Conservation (phyloP, 2,888 invertebrate genomes). For the Yponomeuta malinellus region DNA sequence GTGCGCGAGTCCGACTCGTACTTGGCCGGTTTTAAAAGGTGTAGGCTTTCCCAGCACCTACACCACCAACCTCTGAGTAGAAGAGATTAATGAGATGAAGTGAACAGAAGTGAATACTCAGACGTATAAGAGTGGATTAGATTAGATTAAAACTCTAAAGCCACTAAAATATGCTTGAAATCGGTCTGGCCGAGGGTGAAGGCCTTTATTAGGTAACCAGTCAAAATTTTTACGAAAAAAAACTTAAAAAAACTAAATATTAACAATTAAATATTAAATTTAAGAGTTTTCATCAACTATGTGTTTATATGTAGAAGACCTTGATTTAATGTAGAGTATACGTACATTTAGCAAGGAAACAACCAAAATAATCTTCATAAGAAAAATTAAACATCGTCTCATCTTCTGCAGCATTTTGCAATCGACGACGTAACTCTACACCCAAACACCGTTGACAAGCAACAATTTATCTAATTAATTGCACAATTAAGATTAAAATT, state of each 20-base stretch:
- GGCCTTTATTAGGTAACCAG: slow-evolving; percentile 6
- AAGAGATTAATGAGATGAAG: no score
- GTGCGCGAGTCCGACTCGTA: no score
- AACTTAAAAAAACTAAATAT: neutral
- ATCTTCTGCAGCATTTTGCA: neutral
- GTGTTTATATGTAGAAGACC: no score
- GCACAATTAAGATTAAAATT: slow-evolving; percentile 2
- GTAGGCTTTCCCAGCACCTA: no score
- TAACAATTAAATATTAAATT: no score
- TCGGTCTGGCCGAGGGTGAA: neutral
- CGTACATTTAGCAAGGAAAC: no score
- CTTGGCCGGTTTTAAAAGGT: no score
- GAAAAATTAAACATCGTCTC: neutral
- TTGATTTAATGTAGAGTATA: no score
- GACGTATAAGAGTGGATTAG: no score
- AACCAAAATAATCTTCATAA: neutral
- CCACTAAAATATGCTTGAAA: neutral
- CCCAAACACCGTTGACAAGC: neutral
- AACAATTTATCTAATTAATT: slow-evolving; percentile 1
- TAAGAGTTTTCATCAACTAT: no score
- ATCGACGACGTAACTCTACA: neutral
- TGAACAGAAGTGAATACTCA: no score
- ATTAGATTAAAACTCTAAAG: neutral
- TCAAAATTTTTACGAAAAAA: slow-evolving; percentile 1
- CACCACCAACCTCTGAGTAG: no score